Evolutionary conservation across 2,888 invertebrate species (phyloP).

Genomic region (Coremacera marginata): DNA sequence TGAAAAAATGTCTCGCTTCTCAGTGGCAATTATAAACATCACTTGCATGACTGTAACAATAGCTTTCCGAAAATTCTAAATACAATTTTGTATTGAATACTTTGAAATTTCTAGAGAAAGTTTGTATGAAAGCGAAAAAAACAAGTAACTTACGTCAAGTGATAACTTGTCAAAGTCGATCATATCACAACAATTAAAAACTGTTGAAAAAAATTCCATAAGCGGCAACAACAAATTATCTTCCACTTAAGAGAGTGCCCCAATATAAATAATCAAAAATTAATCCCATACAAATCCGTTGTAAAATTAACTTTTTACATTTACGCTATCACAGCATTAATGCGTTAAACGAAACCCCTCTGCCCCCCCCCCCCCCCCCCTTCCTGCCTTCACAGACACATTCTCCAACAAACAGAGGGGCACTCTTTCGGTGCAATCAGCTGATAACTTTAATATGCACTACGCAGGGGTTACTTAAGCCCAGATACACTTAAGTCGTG

Average conservation of each 20-base stretch:
- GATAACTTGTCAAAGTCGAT: neutral
- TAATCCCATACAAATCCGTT: constrained; percentile 2
- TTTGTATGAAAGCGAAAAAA: no score
- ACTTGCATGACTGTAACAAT: no score
- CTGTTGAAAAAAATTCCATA: neutral
- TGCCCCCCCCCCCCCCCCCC: neutral
- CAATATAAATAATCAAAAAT: neutral
- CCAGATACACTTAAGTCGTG: constrained; percentile 18
- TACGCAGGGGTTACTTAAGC: neutral
- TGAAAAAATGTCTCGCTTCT: no score
- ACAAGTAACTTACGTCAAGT: neutral
- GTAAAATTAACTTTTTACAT: neutral
- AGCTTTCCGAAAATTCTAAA: no score
- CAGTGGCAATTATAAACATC: no score
- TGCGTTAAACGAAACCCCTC: no score
- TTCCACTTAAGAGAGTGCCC: neutral
- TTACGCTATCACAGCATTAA: neutral
- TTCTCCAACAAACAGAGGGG: no score
- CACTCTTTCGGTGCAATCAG: neutral
- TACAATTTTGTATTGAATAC: no score
- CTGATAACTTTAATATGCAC: neutral
- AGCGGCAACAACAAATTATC: neutral
- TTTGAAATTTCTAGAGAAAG: no score
- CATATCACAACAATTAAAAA: neutral
- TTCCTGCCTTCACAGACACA: no score